A percentile compares a stretch with the other conserved stretches of the same genome.
phyloP scores from a whole-genome alignment of 2,797 vertebrate genomes.

The Muraenolepis orangiensis region DNA sequence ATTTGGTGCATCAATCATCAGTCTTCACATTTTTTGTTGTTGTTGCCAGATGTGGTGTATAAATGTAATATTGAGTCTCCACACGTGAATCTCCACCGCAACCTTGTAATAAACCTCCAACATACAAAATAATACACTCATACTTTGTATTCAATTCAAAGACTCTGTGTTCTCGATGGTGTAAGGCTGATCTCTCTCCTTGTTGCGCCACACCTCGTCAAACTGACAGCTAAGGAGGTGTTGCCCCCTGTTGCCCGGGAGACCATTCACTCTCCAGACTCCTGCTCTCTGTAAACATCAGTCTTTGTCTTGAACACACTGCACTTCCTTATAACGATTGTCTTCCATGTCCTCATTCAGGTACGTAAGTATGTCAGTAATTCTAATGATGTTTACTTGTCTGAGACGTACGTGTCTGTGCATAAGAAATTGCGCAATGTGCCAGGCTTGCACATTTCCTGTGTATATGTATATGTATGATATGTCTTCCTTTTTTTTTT shows the following conservation, averaged over 20 bases:
- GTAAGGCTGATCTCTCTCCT: not conserved
- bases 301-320: slow-evolving; percentile 32
- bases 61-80: not conserved
- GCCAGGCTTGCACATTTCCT: not conserved
- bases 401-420: not conserved
- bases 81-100: too few relatives aligned
- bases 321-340: slow-evolving; percentile 46
- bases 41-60: not conserved
- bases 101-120: not conserved
- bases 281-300: slow-evolving; percentile 39
- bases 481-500: too few relatives aligned
- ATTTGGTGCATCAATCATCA: not conserved
- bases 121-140: not conserved
- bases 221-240: slow-evolving; percentile 14
- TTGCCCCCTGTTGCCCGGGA: slow-evolving; percentile 23
- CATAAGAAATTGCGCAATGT: not conserved
- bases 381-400: slow-evolving; percentile 5
- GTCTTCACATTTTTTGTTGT: too few relatives aligned
- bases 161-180: not conserved
- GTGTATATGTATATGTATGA: not conserved
- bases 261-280: slow-evolving; percentile 13
- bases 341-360: slow-evolving; percentile 26
- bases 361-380: not conserved
- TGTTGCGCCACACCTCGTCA: slow-evolving; percentile 3
- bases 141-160: not conserved